Evolutionary conservation across 2,888 invertebrate species (phyloP), one percentile per base, ranked within the genome.

Genomic region (Drosophila pegasa): DNA sequence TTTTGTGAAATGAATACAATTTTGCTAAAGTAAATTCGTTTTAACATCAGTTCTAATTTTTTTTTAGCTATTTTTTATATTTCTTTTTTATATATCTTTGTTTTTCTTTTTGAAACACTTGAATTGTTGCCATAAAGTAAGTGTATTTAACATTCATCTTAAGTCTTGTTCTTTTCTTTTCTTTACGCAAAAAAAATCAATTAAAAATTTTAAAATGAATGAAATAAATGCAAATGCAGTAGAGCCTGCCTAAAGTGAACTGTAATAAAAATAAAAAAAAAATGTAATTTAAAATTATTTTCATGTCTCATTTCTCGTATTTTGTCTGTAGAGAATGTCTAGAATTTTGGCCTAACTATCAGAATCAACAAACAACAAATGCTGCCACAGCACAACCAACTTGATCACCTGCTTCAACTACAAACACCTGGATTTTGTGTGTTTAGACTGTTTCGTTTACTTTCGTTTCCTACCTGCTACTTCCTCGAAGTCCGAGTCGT

Each of bases 401-500:
- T 59, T 73, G 48, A 73, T 45, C 64, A 71, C 54, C 51, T 56
- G 37, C 59, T 54, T 52, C 40, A 29, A 51, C 57, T 50, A 37
- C 43, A 37, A 29, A 47, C 20, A 64, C 31, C 25, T 50, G 29
- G 35, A 22, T 50, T 22, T 50, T 18, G n/a, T n/a, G n/a, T 12
- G n/a, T 41, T 60, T 56, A 55, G 22, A 25, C 41, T 41, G 41
- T 41, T 25, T 43, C 14, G 43, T 55, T 87, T 90, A 78, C 90
- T 91, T 90, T 87, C 88, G 90, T 89, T 93, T 91, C 90, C 90
- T 90, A 93, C 94, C 94, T 92, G 95, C 94, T 52, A 96, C 96
- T 93, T 96, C 96, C 90, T 96, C 95, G 94, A 95, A 95, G 88
- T 95, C 95, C 54, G 94, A 93, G 83, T 96, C 96, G 56, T 90